Percentiles rank a stretch among this genome's conserved stretches.
These are phyloP conservation scores for Myrmecophaga tridactyla DNA, from an alignment of 2,113 vertebrate species.

Conservation along the genomic window DNA sequence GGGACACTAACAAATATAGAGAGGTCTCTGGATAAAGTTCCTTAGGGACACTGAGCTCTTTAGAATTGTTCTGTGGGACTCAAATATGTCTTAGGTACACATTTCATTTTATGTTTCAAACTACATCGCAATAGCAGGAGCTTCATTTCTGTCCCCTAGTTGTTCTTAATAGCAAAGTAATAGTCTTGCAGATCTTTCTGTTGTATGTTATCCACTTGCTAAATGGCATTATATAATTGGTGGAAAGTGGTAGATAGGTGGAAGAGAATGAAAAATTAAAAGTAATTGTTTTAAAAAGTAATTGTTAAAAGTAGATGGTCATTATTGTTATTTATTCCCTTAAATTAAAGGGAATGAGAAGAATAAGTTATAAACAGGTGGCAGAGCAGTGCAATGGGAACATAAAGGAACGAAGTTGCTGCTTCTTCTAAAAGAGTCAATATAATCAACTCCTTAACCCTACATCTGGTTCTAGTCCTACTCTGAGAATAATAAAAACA, in stretches of 20 bases:
- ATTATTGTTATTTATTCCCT: not conserved
- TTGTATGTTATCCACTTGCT: conserved; percentile 36
- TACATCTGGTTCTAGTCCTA: not conserved
- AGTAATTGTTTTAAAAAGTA: conserved; percentile 14
- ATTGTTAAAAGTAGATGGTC: not conserved
- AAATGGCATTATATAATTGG: conserved; percentile 30
- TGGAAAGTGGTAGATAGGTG: not conserved
- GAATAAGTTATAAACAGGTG: conserved; percentile 1
- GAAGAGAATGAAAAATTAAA: not conserved
- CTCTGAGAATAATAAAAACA: conserved; percentile 25
- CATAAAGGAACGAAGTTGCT: not conserved
- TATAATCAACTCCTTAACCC: not conserved
- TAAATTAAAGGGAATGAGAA: not conserved
- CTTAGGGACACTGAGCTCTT: not conserved
- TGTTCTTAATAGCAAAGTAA: not conserved
- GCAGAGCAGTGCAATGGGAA: not conserved
- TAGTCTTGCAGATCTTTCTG: not conserved
- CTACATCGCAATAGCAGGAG: not conserved
- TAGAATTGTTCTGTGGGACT: not conserved
- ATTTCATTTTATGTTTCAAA: conserved; percentile 47
- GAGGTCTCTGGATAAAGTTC: conserved; percentile 15
- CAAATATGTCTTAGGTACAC: not conserved
- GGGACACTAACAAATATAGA: not conserved
- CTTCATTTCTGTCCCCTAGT: not conserved
- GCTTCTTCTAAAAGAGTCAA: not conserved